Evolutionary conservation across 2,797 vertebrate species (phyloP).

Genomic region (Apogon hyalosoma): DNA sequence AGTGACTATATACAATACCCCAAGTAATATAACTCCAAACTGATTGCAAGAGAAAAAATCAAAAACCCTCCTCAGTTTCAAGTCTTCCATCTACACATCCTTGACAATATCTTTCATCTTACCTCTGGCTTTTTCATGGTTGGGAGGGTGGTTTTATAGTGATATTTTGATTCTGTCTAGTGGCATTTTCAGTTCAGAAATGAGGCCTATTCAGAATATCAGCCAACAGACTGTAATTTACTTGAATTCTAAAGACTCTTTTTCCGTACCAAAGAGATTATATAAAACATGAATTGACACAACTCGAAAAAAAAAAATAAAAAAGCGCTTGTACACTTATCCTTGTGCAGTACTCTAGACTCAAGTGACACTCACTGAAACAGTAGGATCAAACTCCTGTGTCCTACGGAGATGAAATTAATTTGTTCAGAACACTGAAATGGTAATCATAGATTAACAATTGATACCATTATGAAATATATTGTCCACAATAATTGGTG

Average conservation of each 20-base stretch:
- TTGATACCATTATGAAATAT: too few relatives aligned
- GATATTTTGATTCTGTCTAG: neutral
- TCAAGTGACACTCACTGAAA: neutral
- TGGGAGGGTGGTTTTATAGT: neutral
- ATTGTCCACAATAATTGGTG: too few relatives aligned
- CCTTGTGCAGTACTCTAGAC: neutral
- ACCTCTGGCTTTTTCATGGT: neutral
- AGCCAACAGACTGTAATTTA: neutral
- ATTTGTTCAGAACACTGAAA: too few relatives aligned
- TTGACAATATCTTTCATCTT: conserved; percentile 32
- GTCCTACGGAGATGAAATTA: too few relatives aligned
- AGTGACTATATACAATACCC: conserved; percentile 62
- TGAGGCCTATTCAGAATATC: neutral
- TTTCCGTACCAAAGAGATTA: neutral
- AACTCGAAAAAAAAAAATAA: too few relatives aligned
- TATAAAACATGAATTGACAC: neutral
- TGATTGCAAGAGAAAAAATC: conserved; percentile 20
- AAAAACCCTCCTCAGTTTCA: conserved; percentile 26
- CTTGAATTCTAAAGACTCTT: neutral
- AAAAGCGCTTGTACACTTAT: neutral
- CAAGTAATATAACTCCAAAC: conserved; percentile 49
- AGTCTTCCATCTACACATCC: conserved; percentile 31
- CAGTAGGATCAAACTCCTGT: neutral
- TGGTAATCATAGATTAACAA: too few relatives aligned
- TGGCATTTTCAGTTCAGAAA: neutral